Percentiles rank a stretch among this genome's conserved stretches.
Evolutionary conservation across 2,797 vertebrate genomes (phyloP).

Genomic region (Bradypodion ventrale): DNA sequence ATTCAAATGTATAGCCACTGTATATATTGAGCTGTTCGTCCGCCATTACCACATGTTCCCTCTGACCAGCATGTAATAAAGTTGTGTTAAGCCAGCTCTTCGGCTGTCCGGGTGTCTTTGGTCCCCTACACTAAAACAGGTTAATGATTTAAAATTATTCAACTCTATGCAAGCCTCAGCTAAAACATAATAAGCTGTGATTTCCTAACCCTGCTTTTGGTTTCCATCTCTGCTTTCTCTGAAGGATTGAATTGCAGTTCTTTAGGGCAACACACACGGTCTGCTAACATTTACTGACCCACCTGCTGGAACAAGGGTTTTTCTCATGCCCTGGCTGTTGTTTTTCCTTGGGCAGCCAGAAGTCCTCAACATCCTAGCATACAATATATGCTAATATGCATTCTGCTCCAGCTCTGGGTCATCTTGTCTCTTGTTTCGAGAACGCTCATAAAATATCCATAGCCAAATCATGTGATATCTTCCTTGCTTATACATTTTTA

Average conservation of each 20-base stretch:
- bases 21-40: no score
- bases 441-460: conserved; percentile 69
- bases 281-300: conserved; percentile 39
- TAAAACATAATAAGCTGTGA: conserved; percentile 50
- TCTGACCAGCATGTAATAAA: no score
- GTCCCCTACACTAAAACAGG: no score
- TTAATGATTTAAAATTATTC: conserved; percentile 52
- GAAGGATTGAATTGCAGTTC: conserved; percentile 53
- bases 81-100: no score
- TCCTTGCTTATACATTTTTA: conserved; percentile 71
- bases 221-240: conserved; percentile 43
- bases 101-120: no score
- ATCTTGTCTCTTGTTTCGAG: conserved; percentile 65
- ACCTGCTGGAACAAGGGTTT: conserved; percentile 47
- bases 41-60: no score
- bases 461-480: conserved; percentile 58
- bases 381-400: conserved; percentile 57
- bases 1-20: no score
- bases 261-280: conserved; percentile 14
- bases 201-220: conserved; percentile 52
- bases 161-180: conserved; percentile 31
- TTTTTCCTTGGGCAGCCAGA: conserved; percentile 55
- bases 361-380: conserved; percentile 57
- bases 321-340: conserved; percentile 45
- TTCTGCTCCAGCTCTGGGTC: conserved; percentile 53